Base-by-base conservation (phyloP, 2,113 vertebrate species). In the Xiphorhynchus elegans region DNA sequence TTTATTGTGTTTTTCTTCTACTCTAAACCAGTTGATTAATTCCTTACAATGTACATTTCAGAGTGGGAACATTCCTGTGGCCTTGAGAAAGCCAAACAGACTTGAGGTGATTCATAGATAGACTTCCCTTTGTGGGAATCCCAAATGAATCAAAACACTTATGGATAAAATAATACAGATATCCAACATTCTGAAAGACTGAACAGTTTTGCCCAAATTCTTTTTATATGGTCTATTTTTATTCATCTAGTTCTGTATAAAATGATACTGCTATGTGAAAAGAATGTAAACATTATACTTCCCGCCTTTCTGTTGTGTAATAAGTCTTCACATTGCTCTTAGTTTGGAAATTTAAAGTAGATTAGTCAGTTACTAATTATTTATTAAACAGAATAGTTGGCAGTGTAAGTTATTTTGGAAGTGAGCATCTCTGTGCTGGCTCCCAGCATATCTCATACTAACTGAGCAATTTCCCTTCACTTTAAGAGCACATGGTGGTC, bases 321-420 rank as follows among this genome's bases (percentile, higher is more conserved):
- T 82, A 85, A 47, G 11, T 56, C 33, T 89, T 87, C 50, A 29
- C 3, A 3, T 56, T 89, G 46, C 76, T 85, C 55, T 94, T 76
- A 49, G 19, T 55, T 87, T 83, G 46, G 63, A 83, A 95, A 94
- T 69, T 46, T 85, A 35, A 64, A 84, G 33, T 55, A 76, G 75
- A 85, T 85, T 91, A 90, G 49, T 93, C 44, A 64, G 62, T 91
- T 83, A n/a, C 25, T 93, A 88, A 76, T 94, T 88, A 93, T 93
- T 95, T 93, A 64, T 93, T 88, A 75, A 96, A 68, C 35, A 76
- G 39, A 63, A 68, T 33, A 55, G 13, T 75, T 91, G 66, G 16
- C 90, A 82, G 12, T 19, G 33, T 70, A 42, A 82, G 49, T 79
- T 82, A 75, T 68, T 87, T 84, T 84, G 52, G 52, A 87, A 77